phyloP scores from a whole-genome alignment of 2,888 invertebrate species.

The Acanthoscelides obtectus region DNA sequence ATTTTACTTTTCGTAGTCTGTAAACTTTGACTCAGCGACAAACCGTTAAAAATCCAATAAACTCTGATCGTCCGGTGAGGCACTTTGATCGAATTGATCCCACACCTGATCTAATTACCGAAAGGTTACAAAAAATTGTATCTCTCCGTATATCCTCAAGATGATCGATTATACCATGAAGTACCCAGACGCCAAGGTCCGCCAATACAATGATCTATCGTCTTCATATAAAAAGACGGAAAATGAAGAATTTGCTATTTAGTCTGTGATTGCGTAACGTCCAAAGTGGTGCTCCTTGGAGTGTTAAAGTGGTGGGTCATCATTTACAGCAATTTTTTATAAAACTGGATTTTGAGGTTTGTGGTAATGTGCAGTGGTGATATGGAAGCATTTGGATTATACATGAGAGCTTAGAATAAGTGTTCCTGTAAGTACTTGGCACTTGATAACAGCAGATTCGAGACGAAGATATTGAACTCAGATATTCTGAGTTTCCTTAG shows the following conservation, averaged over 20 bases:
- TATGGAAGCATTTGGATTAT: background rate
- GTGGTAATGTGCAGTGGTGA: background rate
- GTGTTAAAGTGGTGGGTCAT: background rate
- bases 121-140: no score
- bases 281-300: background rate
- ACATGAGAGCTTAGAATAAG: no score
- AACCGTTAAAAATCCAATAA: background rate
- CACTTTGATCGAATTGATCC: background rate
- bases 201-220: constrained; percentile 16
- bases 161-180: constrained; percentile 18
- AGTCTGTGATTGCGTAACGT: background rate
- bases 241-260: background rate
- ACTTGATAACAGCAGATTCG: no score
- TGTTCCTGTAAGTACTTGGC: no score
- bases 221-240: constrained; percentile 2
- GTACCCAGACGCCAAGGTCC: constrained; percentile 19
- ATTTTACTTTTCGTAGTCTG: no score
- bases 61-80: background rate
- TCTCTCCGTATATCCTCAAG: constrained; percentile 11
- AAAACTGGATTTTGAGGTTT: background rate
- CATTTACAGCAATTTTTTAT: background rate
- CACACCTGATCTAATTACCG: constrained; percentile 13
- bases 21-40: no score
- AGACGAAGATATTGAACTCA: no score
- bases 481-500: no score